Base-by-base conservation (phyloP, 2,113 vertebrate species). In the Otolemur garnettii region DNA sequence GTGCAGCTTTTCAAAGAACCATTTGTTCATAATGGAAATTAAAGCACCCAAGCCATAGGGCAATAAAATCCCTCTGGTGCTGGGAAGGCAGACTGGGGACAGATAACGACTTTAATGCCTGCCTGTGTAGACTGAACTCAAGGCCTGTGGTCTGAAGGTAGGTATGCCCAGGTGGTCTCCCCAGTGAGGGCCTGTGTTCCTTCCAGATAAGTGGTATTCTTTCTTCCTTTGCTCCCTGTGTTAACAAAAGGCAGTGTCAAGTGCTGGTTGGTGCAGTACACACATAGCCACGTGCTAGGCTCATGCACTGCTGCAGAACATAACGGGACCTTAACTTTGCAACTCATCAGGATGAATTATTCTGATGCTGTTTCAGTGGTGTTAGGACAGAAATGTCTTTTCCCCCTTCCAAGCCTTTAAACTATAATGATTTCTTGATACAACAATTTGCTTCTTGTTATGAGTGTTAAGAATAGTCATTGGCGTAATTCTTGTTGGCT, bases 1-100 rank as follows among this genome's bases (percentile, higher is more conserved):
- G 59, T 91, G 53, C 57, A 3, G n/a, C 81, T 22, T 91, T 79
- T 96, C 93, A 95, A 94, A 97, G 93, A 72, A 30, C 71, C 38
- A 0, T 90, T 97, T 97, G 59, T 92, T 87, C 69, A n/a, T 10
- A 22, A 88, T 79, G 87, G 75, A 84, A 95, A 88, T 95, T 4
- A 72, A 69, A 77, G 69, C 64, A 33, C 33, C 42, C 35, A 35
- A 53, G 60, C 42, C 68, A 72, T 2, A 71, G 4, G 68, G 59
- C 12, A 26, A 14, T 14, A 55, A 55, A 72, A 22, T 18, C n/a
- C 57, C n/a, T 80, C 68, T 30, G 84, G 50, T 18, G 3, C 22
- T 38, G 14, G 66, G 45, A 78, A 82, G n/a, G 7, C 18, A 8
- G 21, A 28, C 64, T 59, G 87, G 22, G 66, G 14, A 42, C 24